Percentiles rank a stretch among this genome's conserved stretches.
Conservation (phyloP, 2,797 vertebrate species). For the Gymnothorax reevesii region DNA sequence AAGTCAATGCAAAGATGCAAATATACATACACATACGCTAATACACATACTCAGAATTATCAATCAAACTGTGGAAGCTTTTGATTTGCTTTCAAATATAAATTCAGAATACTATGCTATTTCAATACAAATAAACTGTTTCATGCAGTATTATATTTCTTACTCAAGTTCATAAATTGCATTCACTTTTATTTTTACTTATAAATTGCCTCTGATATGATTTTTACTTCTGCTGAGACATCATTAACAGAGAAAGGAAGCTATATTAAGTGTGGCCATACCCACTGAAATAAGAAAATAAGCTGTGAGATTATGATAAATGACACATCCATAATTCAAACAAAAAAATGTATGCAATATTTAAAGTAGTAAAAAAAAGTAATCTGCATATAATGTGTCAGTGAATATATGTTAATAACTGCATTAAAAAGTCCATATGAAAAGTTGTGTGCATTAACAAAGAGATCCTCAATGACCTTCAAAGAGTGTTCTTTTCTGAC, state of each 20-base stretch:
- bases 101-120: background rate
- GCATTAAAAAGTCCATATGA: background rate
- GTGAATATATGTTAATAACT: background rate
- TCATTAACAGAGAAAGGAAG: background rate
- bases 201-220: background rate
- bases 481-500: background rate
- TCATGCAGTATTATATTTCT: background rate
- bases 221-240: background rate
- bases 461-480: constrained; percentile 14
- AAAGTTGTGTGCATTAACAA: constrained; percentile 9
- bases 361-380: constrained; percentile 27
- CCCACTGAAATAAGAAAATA: background rate
- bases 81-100: no score
- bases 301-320: constrained; percentile 25
- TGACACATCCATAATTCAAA: constrained; percentile 27
- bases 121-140: background rate
- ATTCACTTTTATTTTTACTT: background rate
- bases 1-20: no score
- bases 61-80: no score
- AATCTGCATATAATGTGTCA: constrained; percentile 24
- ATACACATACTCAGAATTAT: no score
- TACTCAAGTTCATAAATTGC: background rate
- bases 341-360: constrained; percentile 23
- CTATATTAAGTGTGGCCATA: background rate
- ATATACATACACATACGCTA: no score